These are phyloP conservation scores for Eufriesea mexicana DNA, from an alignment of 1,140 invertebrate species.

Conservation along the genomic window DNA sequence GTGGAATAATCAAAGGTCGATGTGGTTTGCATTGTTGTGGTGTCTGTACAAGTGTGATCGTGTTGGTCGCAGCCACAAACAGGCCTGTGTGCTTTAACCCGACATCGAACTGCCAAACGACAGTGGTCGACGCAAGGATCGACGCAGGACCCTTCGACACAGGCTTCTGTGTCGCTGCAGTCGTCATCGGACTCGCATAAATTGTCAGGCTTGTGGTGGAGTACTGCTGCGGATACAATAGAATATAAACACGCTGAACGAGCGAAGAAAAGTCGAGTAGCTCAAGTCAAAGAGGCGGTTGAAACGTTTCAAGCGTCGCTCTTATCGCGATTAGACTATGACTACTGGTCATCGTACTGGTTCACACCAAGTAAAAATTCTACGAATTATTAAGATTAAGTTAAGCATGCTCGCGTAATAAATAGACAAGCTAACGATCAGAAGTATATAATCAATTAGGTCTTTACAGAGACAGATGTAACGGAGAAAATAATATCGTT, in stretches of 20 bases:
- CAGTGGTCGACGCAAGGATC: constrained; percentile 86
- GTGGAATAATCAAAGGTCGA: constrained; percentile 23
- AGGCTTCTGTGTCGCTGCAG: constrained; percentile 86
- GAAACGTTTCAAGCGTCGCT: constrained; percentile 55
- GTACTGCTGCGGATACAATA: constrained; percentile 82
- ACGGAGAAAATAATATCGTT: constrained; percentile 74
- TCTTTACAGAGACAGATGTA: constrained; percentile 82
- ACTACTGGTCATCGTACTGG: constrained; percentile 53
- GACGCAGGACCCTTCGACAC: constrained; percentile 85
- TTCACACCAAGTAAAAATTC: constrained; percentile 49
- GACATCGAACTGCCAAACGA: constrained; percentile 84
- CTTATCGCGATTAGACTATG: constrained; percentile 54
- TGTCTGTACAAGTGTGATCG: constrained; percentile 50
- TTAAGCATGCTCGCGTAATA: constrained; percentile 63
- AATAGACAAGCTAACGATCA: constrained; percentile 62
- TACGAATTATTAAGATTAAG: constrained; percentile 62
- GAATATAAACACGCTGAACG: constrained; percentile 70
- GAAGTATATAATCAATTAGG: constrained; percentile 65
- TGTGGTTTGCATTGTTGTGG: constrained; percentile 10
- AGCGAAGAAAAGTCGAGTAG: background rate
- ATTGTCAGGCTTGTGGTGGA: constrained; percentile 78
- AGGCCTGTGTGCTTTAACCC: constrained; percentile 83
- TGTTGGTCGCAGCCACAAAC: constrained; percentile 80
- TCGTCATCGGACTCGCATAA: constrained; percentile 85
- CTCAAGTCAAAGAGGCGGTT: constrained; percentile 36